Evolutionary conservation across 2,888 invertebrate species (phyloP).

Genomic region (Syritta pipiens): DNA sequence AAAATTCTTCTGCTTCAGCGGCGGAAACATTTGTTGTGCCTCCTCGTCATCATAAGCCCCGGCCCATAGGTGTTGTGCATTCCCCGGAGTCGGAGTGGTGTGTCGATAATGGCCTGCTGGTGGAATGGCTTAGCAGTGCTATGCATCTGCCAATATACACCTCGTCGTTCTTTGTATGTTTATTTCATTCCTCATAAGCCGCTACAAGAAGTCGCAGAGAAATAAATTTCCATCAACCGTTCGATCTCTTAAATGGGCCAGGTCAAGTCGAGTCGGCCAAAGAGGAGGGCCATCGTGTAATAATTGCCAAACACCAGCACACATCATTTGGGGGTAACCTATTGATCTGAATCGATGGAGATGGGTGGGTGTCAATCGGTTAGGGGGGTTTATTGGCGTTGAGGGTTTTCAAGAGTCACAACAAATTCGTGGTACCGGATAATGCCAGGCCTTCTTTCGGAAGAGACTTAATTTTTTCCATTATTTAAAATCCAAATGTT

Average conservation of each 20-base stretch:
- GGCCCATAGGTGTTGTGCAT: conserved; percentile 64
- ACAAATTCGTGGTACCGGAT: too few relatives aligned
- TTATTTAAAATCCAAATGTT: too few relatives aligned
- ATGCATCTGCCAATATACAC: conserved; percentile 59
- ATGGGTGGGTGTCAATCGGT: too few relatives aligned
- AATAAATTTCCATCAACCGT: conserved; percentile 41
- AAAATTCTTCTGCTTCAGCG: conserved; percentile 66
- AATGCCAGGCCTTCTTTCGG: too few relatives aligned
- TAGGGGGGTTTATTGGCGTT: too few relatives aligned
- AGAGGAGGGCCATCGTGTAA: conserved; percentile 18
- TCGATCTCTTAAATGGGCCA: conserved; percentile 38
- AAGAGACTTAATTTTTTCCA: too few relatives aligned
- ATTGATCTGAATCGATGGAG: conserved; percentile 53
- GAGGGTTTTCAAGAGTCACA: too few relatives aligned
- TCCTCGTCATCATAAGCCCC: conserved; percentile 64
- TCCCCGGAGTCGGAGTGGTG: conserved; percentile 55
- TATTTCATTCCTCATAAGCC: conserved; percentile 57
- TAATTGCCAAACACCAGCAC: conserved; percentile 51
- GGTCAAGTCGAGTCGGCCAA: too few relatives aligned
- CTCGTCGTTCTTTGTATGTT: conserved; percentile 50
- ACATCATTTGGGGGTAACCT: conserved; percentile 47
- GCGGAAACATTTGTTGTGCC: conserved; percentile 68
- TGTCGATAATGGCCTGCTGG: conserved; percentile 61
- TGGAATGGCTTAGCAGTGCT: conserved; percentile 37
- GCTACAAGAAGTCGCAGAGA: conserved; percentile 43